phyloP scores from a whole-genome alignment of 2,113 vertebrate genomes.

The Raphicerus campestris region DNA sequence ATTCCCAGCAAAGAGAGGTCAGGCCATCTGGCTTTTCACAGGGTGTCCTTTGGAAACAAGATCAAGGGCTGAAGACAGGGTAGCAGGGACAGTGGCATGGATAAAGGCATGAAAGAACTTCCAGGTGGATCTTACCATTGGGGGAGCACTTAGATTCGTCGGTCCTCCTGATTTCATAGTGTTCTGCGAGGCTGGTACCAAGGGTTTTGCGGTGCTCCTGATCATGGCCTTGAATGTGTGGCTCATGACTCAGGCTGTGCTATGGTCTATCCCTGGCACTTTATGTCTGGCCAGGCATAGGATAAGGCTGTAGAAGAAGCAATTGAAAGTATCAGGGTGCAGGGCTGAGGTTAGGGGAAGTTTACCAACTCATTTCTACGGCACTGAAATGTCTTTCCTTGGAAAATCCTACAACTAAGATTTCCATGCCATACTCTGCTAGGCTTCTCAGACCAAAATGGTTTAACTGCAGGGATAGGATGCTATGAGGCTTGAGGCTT shows the following conservation, averaged over 20 bases:
- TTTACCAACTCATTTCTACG: not conserved
- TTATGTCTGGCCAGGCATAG: not conserved
- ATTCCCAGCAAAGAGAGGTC: not conserved
- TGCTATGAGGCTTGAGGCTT: not conserved
- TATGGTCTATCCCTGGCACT: not conserved
- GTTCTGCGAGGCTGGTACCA: not conserved
- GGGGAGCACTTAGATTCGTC: not conserved
- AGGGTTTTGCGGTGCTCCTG: not conserved
- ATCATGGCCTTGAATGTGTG: not conserved
- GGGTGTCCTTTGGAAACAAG: not conserved
- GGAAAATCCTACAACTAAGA: not conserved
- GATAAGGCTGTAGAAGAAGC: not conserved
- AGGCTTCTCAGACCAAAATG: not conserved
- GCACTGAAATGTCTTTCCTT: not conserved
- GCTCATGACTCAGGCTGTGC: not conserved
- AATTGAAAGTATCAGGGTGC: conserved; percentile 12
- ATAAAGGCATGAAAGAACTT: not conserved
- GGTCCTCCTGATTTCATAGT: not conserved
- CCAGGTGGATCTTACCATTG: not conserved
- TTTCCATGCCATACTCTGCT: not conserved
- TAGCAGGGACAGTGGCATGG: not conserved
- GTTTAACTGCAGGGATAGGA: not conserved
- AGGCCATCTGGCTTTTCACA: not conserved
- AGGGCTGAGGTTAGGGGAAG: not conserved
- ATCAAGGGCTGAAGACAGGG: not conserved